Conservation (phyloP, 2,113 vertebrate genomes). For the Muscicapa adusta region DNA sequence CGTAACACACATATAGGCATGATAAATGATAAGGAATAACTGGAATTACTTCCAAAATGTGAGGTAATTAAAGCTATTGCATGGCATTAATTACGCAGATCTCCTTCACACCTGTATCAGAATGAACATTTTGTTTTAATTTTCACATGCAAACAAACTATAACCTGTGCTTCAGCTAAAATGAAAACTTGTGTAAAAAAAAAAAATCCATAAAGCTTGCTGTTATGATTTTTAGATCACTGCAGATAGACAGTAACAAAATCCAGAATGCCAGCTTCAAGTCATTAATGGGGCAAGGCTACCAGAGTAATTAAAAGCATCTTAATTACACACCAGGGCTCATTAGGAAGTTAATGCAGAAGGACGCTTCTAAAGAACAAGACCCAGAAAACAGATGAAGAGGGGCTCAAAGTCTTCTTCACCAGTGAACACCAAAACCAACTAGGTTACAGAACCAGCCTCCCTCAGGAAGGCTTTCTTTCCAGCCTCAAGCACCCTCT, state of each 20-base stretch:
- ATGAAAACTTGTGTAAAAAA: not conserved
- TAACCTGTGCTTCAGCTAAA: not conserved
- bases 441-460: not conserved
- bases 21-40: not conserved
- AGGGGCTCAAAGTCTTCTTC: not conserved
- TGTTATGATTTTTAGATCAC: not conserved
- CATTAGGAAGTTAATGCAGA: slow-evolving; percentile 5
- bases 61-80: not conserved
- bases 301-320: slow-evolving; percentile 37
- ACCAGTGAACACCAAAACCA: not conserved
- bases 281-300: not conserved
- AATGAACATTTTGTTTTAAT: not conserved
- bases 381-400: not conserved
- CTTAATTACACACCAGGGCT: not conserved
- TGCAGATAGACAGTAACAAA: not conserved
- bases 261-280: not conserved
- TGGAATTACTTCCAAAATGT: not conserved
- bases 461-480: not conserved
- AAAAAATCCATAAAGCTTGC: not conserved
- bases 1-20: not conserved
- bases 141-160: not conserved
- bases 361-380: not conserved
- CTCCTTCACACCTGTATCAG: not conserved
- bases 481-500: not conserved
- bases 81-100: not conserved